phyloP scores from a whole-genome alignment of 1,140 invertebrate genomes.

The Maconellicoccus hirsutus region DNA sequence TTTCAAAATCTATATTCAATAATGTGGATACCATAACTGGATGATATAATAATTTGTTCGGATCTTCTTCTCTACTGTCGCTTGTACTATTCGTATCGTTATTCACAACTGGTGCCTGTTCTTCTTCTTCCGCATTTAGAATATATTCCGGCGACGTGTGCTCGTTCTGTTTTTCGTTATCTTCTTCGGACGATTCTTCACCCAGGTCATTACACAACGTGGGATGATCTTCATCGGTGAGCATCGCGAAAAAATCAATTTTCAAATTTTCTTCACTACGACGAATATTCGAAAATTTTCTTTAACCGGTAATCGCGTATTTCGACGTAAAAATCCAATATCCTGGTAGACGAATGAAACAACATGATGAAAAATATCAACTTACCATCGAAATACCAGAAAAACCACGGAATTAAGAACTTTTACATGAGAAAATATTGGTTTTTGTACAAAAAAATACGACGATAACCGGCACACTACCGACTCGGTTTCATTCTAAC shows the following conservation, averaged over 20 bases:
- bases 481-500: no score
- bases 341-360: neutral
- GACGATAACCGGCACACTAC: neutral
- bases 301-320: neutral
- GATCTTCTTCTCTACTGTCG: neutral
- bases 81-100: neutral
- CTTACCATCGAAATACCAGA: neutral
- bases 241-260: neutral
- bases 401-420: neutral
- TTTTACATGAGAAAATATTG: neutral
- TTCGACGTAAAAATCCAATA: neutral
- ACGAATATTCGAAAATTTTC: neutral
- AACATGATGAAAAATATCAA: neutral
- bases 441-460: neutral
- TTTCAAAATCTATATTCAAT: slow-evolving; percentile 45
- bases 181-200: slow-evolving; percentile 9
- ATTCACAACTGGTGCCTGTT: neutral
- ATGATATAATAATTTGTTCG: slow-evolving; percentile 27
- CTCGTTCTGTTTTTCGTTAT: slow-evolving; percentile 12
- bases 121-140: neutral
- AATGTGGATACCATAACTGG: slow-evolving; percentile 33
- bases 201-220: slow-evolving; percentile 1
- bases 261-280: neutral
- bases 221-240: neutral
- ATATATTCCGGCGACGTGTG: neutral